Evolutionary conservation across 2,797 vertebrate genomes (phyloP), one percentile per base, ranked within the genome.

Genomic region (Poecile montanus): DNA sequence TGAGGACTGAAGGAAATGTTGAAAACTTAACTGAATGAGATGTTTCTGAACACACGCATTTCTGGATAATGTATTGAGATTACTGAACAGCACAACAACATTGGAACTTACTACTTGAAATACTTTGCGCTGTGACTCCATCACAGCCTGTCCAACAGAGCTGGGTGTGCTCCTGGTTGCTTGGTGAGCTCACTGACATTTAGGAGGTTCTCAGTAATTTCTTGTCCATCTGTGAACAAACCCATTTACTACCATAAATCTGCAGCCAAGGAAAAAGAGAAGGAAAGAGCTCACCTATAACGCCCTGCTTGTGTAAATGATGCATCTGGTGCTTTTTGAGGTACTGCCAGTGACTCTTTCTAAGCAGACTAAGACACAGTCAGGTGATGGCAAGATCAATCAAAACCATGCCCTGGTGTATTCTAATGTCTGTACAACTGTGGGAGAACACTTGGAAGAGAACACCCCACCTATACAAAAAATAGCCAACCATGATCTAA

Each of bases 281-380:
- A 27, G 13, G n/a, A 30, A 62, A 34, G 72, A 42, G 17, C 65
- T 80, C 45, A 58, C 17, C 19, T 63, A 4, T 45, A 89, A 87
- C 0, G 0, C 51, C 40, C 82, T 88, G 32, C 72, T 93, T 90
- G 85, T 87, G 87, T 62, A 92, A 94, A 94, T 85, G 16, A 36
- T 91, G 65, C 91, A 91, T 73, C 74, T 92, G 85, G 68, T 93
- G 62, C 72, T 85, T 80, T 85, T 51, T 76, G 91, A 94, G 68
- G 63, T 56, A 38, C 61, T 85, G 86, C 88, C 90, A 94, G 71
- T 72, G 73, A 91, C 45, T 85, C 29, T 95, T 93, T 94, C 66
- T 75, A 71, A 93, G 62, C 60, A 80, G 51, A 23, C 77, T 70
- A 66, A 88, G 58, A 68, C n/a, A 71, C 66, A 56, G 47, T 25